phyloP scores from a whole-genome alignment of 2,888 invertebrate genomes.

The Epinotia brunnichana region DNA sequence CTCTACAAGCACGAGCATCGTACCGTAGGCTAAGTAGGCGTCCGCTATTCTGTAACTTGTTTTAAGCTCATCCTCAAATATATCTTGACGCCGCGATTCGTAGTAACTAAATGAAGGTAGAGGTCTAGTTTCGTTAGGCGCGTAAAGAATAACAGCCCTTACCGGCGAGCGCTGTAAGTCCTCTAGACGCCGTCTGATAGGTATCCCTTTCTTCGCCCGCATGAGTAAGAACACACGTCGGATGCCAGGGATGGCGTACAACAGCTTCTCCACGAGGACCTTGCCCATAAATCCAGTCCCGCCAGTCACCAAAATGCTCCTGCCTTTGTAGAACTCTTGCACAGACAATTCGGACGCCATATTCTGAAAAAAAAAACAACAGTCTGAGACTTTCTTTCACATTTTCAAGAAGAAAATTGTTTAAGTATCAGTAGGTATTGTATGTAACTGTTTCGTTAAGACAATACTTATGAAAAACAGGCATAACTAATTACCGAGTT shows the following conservation, averaged over 20 bases:
- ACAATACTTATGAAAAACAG: too few species aligned
- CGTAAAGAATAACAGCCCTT: constrained; percentile 52
- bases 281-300: constrained; percentile 87
- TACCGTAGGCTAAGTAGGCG: too few species aligned
- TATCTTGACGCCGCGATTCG: too few species aligned
- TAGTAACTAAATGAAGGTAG: too few species aligned
- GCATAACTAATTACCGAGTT: too few species aligned
- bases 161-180: constrained; percentile 86
- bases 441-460: too few species aligned
- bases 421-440: too few species aligned
- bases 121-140: not conserved
- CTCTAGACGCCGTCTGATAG: constrained; percentile 83
- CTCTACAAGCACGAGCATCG: not conserved
- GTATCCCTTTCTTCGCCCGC: constrained; percentile 85
- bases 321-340: constrained; percentile 84
- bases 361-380: too few species aligned
- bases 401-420: too few species aligned
- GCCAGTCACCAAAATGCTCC: constrained; percentile 84
- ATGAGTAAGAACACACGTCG: constrained; percentile 85
- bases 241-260: constrained; percentile 84
- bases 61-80: not conserved
- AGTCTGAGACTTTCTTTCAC: too few species aligned
- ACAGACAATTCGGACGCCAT: constrained; percentile 58
- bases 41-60: not conserved
- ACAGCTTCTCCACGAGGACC: constrained; percentile 86